phyloP scores from a whole-genome alignment of 2,113 vertebrate species.

The Mesoclemmys tuberculata region DNA sequence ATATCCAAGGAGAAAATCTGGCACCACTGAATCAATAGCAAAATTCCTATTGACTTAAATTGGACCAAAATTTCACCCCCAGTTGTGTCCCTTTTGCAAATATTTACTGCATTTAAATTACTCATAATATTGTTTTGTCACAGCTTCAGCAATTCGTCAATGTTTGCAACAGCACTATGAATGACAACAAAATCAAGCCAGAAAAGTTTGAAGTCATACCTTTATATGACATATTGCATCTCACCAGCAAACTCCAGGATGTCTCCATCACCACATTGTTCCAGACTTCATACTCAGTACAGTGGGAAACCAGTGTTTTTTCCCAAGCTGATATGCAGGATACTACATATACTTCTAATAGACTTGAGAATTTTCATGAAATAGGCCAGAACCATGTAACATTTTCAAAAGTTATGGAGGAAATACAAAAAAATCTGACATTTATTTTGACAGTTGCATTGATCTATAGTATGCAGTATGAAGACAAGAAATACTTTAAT shows the following conservation, averaged over 20 bases:
- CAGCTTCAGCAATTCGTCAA: not conserved
- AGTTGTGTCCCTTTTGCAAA: not conserved
- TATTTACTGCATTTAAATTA: not conserved
- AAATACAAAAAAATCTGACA: not conserved
- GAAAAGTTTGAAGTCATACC: not conserved
- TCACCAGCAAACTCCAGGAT: not conserved
- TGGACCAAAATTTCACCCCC: not conserved
- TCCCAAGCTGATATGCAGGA: not conserved
- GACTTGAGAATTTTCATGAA: not conserved
- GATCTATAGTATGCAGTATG: not conserved
- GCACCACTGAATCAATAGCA: not conserved
- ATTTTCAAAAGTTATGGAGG: not conserved
- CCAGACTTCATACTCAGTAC: not conserved
- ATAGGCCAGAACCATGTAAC: not conserved
- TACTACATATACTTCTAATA: not conserved
- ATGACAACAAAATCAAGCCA: not conserved
- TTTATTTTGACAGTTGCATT: not conserved
- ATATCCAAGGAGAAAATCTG: not conserved
- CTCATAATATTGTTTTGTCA: not conserved
- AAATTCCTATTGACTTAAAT: not conserved
- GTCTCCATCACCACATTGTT: not conserved
- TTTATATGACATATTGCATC: not conserved
- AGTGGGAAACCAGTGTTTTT: not conserved
- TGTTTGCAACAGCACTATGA: not conserved
- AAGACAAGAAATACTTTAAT: slow-evolving; percentile 7